These are phyloP conservation scores for Cyaniris semiargus DNA, from an alignment of 2,888 invertebrate species.

Conservation along the genomic window DNA sequence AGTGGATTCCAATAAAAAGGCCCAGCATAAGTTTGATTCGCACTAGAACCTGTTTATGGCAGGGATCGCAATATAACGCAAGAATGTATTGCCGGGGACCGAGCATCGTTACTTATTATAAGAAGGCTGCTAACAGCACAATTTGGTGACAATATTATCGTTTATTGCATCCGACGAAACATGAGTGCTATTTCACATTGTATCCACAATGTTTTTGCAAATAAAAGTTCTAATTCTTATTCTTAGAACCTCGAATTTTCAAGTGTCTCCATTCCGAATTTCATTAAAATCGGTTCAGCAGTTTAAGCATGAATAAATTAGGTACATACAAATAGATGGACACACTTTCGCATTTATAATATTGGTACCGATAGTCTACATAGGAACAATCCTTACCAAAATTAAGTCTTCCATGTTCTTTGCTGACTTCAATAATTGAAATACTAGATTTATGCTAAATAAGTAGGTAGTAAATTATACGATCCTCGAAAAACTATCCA, in stretches of 20 bases:
- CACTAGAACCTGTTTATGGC: constrained; percentile 9
- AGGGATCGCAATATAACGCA: neutral
- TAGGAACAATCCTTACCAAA: neutral
- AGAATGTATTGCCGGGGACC: neutral
- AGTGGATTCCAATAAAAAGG: constrained; percentile 2
- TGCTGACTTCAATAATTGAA: neutral
- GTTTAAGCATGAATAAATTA: too few relatives aligned
- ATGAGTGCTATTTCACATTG: too few relatives aligned
- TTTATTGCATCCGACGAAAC: neutral
- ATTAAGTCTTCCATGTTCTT: neutral
- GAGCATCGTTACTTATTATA: neutral
- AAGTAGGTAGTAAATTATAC: neutral
- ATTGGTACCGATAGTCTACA: too few relatives aligned
- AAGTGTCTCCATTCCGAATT: too few relatives aligned
- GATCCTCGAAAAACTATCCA: neutral
- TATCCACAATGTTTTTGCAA: too few relatives aligned
- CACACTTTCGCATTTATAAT: too few relatives aligned
- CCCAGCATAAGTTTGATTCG: neutral
- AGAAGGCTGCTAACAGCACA: neutral
- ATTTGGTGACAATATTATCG: neutral
- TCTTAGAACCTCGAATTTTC: too few relatives aligned
- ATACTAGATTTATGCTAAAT: neutral
- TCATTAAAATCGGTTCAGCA: too few relatives aligned
- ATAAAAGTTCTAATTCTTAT: too few relatives aligned
- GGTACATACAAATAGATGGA: too few relatives aligned